Percentiles rank a stretch among this genome's conserved stretches.
Conservation (phyloP, 2,888 invertebrate genomes). For the Zygogramma bicolorata region DNA sequence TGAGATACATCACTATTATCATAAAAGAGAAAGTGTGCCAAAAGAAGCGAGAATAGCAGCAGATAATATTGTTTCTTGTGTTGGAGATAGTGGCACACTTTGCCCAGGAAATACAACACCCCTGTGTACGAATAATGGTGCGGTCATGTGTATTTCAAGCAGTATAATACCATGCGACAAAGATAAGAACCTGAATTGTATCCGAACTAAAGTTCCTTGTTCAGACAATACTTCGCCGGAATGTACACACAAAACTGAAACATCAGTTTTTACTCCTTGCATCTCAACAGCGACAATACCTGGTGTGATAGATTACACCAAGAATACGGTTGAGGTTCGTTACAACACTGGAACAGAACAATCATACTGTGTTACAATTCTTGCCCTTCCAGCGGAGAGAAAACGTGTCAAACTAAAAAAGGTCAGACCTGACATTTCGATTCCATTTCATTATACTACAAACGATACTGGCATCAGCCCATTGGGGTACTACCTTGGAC, state of each 20-base stretch:
- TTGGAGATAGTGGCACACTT: slow-evolving; percentile 58
- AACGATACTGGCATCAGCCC: slow-evolving; percentile 26
- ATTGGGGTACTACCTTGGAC: slow-evolving; percentile 28
- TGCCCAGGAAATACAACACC: slow-evolving; percentile 62
- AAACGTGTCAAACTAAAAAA: slow-evolving; percentile 26
- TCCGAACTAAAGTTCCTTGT: slow-evolving; percentile 59
- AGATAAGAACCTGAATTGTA: slow-evolving; percentile 55
- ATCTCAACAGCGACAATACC: slow-evolving; percentile 57
- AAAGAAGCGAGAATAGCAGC: slow-evolving; percentile 57
- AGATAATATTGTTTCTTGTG: slow-evolving; percentile 60
- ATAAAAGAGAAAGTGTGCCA: slow-evolving; percentile 55
- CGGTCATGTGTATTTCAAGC: slow-evolving; percentile 63
- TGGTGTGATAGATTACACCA: slow-evolving; percentile 52
- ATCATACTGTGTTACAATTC: slow-evolving; percentile 22
- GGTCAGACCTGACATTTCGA: slow-evolving; percentile 1
- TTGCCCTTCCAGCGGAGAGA: slow-evolving; percentile 24
- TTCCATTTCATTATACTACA: slow-evolving; percentile 30
- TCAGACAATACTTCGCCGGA: slow-evolving; percentile 56
- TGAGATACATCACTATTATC: slow-evolving; percentile 63
- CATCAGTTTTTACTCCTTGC: slow-evolving; percentile 58
- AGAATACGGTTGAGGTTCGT: slow-evolving; percentile 49
- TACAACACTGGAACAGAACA: slow-evolving; percentile 17
- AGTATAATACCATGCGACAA: slow-evolving; percentile 58
- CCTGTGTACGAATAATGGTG: slow-evolving; percentile 62
- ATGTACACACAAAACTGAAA: slow-evolving; percentile 52